Base-by-base conservation (phyloP, 2,797 vertebrate genomes). In the Sorex maritimensis region DNA sequence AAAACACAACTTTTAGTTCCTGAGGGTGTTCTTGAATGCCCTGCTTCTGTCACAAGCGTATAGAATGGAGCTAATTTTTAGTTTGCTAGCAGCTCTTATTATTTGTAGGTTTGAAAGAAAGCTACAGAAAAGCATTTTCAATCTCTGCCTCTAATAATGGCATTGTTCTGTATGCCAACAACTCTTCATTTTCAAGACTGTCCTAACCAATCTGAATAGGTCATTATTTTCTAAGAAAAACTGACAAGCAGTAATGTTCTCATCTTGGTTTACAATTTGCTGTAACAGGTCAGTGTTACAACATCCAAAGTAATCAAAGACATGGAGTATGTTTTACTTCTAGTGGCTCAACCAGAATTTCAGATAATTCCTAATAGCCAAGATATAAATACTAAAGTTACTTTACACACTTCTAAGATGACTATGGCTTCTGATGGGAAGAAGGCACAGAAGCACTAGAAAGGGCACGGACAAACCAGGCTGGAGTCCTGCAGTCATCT, bases 161-260 rank as follows among this genome's bases (percentile, higher is more conserved):
- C 58, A 28, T 63, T 68, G 65, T 38, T 34, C 13, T 15, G 2
- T 17, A 65, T 46, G 52, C 58, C n/a, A 65, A 65, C n/a, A 55
- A 30, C 69, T 34, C 55, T 82, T 38, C 14, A 63, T 19, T 81
- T 92, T 61, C 81, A 88, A 71, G 28, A 44, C 68, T 88, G 30
- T 84, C 68, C 69, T 81, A 63, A 49, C 34, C 75, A 68, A 87
- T 38, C 30, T 44, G 75, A 61, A 38, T 75, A 71, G 88, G 88
- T 34, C 15, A 52, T 74, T 67, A 82, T 55, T 77, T 26, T 82
- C n/a, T 41, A 78, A 65, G 85, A 78, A 84, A 73, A 84, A 77
- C 17, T 44, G 86, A 30, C 23, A 72, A 10, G 26, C 55, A 81
- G 55, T 10, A 41, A 38, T 17, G 30, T 30, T 75, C 34, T 72